phyloP scores from a whole-genome alignment of 2,888 invertebrate genomes.

The Chalcosyrphus nemorum region DNA sequence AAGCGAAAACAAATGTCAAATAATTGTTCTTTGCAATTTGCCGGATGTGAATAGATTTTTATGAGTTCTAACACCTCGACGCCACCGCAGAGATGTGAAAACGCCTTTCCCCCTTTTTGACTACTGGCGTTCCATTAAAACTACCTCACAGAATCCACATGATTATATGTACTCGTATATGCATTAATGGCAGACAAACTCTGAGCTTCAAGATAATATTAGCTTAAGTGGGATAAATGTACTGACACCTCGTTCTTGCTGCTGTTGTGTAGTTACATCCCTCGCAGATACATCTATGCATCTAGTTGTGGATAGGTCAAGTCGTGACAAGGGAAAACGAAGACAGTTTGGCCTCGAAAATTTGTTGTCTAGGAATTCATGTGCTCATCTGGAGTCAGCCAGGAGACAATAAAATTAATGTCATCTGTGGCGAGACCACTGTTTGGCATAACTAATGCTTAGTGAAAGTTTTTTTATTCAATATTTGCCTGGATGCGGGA shows the following conservation, averaged over 20 bases:
- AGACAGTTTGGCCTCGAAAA: constrained; percentile 33
- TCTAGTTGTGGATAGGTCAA: constrained; percentile 26
- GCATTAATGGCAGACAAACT: neutral
- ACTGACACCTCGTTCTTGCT: constrained; percentile 35
- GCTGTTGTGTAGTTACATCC: neutral
- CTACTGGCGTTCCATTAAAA: neutral
- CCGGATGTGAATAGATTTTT: neutral
- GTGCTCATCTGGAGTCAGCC: constrained; percentile 19
- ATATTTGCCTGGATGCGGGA: constrained; percentile 28
- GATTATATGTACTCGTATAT: too few relatives aligned
- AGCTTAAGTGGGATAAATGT: constrained; percentile 40
- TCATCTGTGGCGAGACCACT: constrained; percentile 19
- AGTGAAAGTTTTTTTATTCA: constrained; percentile 61
- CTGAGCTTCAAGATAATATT: neutral
- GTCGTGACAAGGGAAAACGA: constrained; percentile 68
- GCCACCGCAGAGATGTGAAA: neutral
- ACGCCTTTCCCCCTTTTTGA: neutral
- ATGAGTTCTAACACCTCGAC: neutral
- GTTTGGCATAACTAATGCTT: neutral
- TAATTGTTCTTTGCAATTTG: neutral
- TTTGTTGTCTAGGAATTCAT: constrained; percentile 34
- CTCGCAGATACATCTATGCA: neutral
- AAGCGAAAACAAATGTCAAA: neutral
- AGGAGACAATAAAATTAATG: constrained; percentile 52
- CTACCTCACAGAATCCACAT: too few relatives aligned